phyloP scores from a whole-genome alignment of 2,888 invertebrate genomes.

The Scaptomyza caliginosa region DNA sequence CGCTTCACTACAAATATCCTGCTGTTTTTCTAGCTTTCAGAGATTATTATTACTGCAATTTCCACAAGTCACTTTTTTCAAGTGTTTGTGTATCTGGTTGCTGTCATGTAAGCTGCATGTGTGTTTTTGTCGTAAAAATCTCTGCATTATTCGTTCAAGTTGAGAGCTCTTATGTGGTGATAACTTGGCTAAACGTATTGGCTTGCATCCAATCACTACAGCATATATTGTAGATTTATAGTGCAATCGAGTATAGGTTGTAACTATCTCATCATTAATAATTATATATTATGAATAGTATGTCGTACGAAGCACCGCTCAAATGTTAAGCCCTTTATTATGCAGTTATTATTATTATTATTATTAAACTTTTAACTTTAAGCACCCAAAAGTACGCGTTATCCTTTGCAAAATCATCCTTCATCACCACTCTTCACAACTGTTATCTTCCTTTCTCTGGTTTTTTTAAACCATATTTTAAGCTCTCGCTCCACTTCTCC shows the following conservation, averaged over 20 bases:
- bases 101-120: background rate
- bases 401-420: conserved; percentile 10
- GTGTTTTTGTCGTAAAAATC: background rate
- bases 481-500: background rate
- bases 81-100: background rate
- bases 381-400: background rate
- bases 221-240: no score
- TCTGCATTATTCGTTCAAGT: background rate
- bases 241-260: no score
- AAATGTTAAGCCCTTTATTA: background rate
- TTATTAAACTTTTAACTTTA: background rate
- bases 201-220: conserved; percentile 5
- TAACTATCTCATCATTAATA: no score
- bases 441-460: background rate
- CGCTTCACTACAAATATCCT: background rate
- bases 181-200: conserved; percentile 2
- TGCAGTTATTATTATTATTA: background rate
- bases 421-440: conserved; percentile 7
- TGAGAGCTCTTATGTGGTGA: background rate
- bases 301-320: background rate
- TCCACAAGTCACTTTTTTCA: background rate
- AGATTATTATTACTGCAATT: conserved; percentile 3
- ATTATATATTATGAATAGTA: background rate
- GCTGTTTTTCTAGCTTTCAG: conserved; percentile 16
- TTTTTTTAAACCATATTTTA: background rate